A percentile compares a stretch with the other conserved stretches of the same genome.
These are phyloP conservation scores for Poecilobothrus nobilitatus DNA, from an alignment of 2,888 invertebrate genomes.

Conservation along the genomic window DNA sequence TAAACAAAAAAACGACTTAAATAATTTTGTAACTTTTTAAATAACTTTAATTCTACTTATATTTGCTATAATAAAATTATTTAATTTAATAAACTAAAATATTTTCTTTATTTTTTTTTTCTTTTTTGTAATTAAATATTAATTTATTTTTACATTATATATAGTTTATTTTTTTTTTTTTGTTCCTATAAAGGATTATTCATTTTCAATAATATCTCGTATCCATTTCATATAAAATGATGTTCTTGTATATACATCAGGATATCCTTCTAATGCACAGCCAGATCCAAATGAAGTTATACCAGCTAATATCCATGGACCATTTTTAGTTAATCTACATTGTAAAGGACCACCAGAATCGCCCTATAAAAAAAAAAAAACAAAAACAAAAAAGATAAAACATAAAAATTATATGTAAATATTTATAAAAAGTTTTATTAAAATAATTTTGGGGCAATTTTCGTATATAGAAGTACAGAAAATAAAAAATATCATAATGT, in stretches of 20 bases:
- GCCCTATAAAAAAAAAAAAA: conserved; percentile 50
- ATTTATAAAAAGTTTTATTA: conserved; percentile 9
- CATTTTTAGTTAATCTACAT: conserved; percentile 62
- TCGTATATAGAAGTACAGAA: too few relatives aligned
- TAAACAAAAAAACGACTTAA: too few relatives aligned
- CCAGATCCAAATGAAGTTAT: conserved; percentile 89
- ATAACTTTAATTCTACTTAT: too few relatives aligned
- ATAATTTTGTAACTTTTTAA: too few relatives aligned
- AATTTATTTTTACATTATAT: too few relatives aligned
- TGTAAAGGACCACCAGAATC: conserved; percentile 87
- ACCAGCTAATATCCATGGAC: conserved; percentile 80
- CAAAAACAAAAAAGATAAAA: not conserved
- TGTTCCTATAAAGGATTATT: conserved; percentile 22
- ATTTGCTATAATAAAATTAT: too few relatives aligned
- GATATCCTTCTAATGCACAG: conserved; percentile 79
- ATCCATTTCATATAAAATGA: conserved; percentile 83
- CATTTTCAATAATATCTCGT: conserved; percentile 39
- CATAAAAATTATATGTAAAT: conserved; percentile 1
- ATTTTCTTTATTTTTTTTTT: too few relatives aligned
- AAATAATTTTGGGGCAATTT: not conserved
- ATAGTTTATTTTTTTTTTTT: too few relatives aligned
- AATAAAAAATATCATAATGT: too few relatives aligned
- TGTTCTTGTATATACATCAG: conserved; percentile 79
- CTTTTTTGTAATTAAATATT: too few relatives aligned
- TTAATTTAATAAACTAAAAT: too few relatives aligned